A percentile compares a stretch with the other conserved stretches of the same genome.
These are phyloP conservation scores for Crotalus helleri DNA, from an alignment of 2,113 vertebrate genomes.

Conservation along the genomic window DNA sequence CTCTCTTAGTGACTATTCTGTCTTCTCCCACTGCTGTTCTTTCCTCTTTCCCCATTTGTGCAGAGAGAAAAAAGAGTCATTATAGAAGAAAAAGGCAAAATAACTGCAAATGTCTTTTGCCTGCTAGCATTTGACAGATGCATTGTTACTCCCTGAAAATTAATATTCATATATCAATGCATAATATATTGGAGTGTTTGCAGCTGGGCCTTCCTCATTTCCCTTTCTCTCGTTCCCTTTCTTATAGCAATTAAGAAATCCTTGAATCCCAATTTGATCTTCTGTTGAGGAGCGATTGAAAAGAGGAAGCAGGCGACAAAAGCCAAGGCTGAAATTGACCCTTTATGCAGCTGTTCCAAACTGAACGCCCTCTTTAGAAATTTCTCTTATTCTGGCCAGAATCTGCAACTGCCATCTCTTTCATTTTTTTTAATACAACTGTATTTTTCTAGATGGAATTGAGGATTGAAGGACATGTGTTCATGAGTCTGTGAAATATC, in stretches of 20 bases:
- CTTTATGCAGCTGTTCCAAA: background rate
- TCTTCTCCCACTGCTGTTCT: background rate
- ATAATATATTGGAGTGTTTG: background rate
- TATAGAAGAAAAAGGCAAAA: background rate
- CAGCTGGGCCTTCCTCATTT: background rate
- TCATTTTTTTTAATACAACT: background rate
- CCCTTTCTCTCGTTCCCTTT: background rate
- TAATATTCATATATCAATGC: background rate
- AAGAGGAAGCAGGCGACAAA: background rate
- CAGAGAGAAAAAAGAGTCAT: background rate
- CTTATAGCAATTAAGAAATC: background rate
- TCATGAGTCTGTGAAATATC: background rate
- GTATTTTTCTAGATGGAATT: background rate
- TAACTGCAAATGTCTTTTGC: background rate
- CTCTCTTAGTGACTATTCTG: background rate
- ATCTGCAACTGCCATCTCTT: background rate
- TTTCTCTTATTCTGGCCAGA: background rate
- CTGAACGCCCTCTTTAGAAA: background rate
- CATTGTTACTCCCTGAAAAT: background rate
- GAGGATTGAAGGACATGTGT: background rate
- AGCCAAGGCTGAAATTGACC: background rate
- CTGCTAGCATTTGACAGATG: background rate
- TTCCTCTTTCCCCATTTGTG: background rate
- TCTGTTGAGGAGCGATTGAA: background rate
- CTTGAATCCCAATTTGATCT: background rate